phyloP scores from a whole-genome alignment of 2,113 vertebrate species.

The Trematocara zebra region DNA sequence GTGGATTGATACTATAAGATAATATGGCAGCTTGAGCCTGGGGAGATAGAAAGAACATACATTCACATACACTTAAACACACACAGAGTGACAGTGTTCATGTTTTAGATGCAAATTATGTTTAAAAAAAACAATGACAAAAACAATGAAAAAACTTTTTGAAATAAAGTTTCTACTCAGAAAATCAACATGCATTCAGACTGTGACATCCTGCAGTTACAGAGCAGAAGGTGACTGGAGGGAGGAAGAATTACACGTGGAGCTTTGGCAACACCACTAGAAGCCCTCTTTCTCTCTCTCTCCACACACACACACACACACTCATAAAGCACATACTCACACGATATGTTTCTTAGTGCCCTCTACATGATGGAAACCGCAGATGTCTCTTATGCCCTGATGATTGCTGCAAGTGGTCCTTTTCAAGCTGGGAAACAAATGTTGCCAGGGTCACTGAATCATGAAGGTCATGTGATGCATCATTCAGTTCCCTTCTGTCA shows the following conservation, averaged over 20 bases:
- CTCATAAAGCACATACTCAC: background rate
- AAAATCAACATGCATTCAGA: background rate
- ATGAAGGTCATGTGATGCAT: slow-evolving; percentile 39
- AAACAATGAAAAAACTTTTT: background rate
- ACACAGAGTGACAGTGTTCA: background rate
- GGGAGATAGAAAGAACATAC: background rate
- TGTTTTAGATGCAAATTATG: background rate
- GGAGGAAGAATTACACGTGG: slow-evolving; percentile 19
- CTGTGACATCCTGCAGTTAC: slow-evolving; percentile 14
- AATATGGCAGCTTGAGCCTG: slow-evolving; percentile 26
- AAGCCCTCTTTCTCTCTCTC: background rate
- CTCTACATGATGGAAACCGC: background rate
- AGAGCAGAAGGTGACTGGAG: slow-evolving; percentile 40
- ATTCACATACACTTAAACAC: background rate
- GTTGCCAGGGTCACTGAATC: slow-evolving; percentile 24
- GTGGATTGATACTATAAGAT: slow-evolving; percentile 47
- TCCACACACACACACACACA: background rate
- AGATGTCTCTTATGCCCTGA: slow-evolving; percentile 15
- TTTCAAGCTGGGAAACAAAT: slow-evolving; percentile 46
- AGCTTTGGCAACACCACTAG: background rate
- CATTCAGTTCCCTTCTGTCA: slow-evolving; percentile 2
- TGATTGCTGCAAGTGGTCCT: background rate
- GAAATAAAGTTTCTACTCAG: background rate
- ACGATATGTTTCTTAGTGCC: background rate
- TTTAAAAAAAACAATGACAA: background rate